Base-by-base conservation (phyloP, 1,140 invertebrate species). In the Leptinotarsa undecemlineata region DNA sequence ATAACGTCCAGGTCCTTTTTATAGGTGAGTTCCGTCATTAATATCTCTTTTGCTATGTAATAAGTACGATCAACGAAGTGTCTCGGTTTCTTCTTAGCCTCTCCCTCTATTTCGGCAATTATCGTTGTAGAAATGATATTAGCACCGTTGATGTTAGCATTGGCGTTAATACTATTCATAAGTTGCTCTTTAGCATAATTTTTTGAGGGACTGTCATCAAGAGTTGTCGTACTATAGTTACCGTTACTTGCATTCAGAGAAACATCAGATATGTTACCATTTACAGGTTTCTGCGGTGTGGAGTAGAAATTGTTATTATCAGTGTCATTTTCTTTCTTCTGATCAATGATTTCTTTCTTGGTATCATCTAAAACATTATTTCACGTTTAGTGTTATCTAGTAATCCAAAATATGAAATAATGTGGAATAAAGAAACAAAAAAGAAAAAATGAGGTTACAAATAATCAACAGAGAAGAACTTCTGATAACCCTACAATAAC, bases 21-120 rank as follows among this genome's bases (percentile, higher is more conserved):
- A 85, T 97, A 99, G 0, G 96, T 98, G 76, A 96, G 87, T 84
- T 98, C 97, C 1, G 96, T 98, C 94, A 97, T 97, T 6, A 98
- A 87, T 69, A 99, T 86, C 86, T 99, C 96, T 85, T 98, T 98
- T 60, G 95, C 93, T 79, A 98, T 93, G 83, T 94, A 98, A 86
- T 97, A 98, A 17, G 92, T 92, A 82, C 92, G 91, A 81, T 98
- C 96, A n/a, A 79, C 75, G 51, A 66, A 69, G 72, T 75, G 73
- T 74, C 77, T 82, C 0, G 73, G 63, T 71, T 80, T 81, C 51
- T 82, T 84, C 67, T 81, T 84, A 3, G 82, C 75, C 71, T 85
- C 84, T n/a, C 82, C 80, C 69, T 85, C 84, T 60, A 84, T 84
- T 11, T 85, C 84, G 2, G 83, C 83, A 14, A 82, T 83, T 51